Evolutionary conservation across 2,113 vertebrate species (phyloP), one percentile per base, ranked within the genome.

Genomic region (Vicugna pacos): DNA sequence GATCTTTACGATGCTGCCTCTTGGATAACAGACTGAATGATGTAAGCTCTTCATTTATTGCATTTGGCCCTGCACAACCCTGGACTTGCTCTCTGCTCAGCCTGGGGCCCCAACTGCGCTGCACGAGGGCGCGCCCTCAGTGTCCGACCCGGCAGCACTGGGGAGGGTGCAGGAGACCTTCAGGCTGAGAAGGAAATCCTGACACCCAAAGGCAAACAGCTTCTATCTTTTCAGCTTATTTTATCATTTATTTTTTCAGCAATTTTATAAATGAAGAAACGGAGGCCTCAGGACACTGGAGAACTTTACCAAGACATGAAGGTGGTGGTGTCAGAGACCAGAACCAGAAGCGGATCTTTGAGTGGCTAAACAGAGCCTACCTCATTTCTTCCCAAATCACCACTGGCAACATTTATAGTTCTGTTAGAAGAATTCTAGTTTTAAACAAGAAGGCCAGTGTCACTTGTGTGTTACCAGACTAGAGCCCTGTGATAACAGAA

Each of bases 401-500:
- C 60, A 42, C 26, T 50, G 16, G 38, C 38, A 92, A 76, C 67
- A 64, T 64, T 26, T 85, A 3, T 26, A 56, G 76, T 81, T 85
- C 19, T 88, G 72, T 77, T 32, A 67, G 54, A 65, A 86, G 35
- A 62, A 64, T 26, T 69, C 13, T 65, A 42, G 60, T 19, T 60
- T 88, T 79, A 15, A 91, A 87, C 32, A 60, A 70, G 42, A 91
- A 95, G 67, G 24, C 69, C 83, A 62, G 7, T 80, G 64, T 65
- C 48, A 46, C 56, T 13, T 64, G n/a, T 0, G 8, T 70, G 38
- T 75, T 73, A 80, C 1, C 60, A 84, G 70, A 46, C 75, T 65
- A 28, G 48, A 62, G n/a, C 10, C 48, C 14, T 7, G 1, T 4
- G 58, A 89, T 56, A 88, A 65, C 2, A 84, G 79, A 96, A 79